A percentile compares a stretch with the other conserved stretches of the same genome.
These are phyloP conservation scores for Petrophora chlorosata DNA, from an alignment of 2,888 invertebrate genomes.

Conservation along the genomic window DNA sequence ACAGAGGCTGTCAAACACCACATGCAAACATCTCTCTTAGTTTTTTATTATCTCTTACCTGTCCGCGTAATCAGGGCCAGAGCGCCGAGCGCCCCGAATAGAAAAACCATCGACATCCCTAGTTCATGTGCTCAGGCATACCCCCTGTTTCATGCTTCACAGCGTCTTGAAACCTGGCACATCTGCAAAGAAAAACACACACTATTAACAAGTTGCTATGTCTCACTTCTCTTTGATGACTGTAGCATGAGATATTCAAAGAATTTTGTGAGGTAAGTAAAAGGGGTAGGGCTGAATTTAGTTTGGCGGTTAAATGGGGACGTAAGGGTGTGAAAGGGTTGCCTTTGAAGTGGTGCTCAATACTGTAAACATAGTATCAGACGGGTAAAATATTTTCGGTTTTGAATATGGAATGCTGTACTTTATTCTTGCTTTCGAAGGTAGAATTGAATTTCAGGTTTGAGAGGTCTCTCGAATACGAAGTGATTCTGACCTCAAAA, in stretches of 20 bases:
- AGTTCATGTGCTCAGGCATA: constrained; percentile 67
- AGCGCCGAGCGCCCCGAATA: constrained; percentile 67
- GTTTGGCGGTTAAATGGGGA: constrained; percentile 13
- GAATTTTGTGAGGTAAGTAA: not conserved
- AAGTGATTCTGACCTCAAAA: no score
- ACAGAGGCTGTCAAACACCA: not conserved
- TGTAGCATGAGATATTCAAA: not conserved
- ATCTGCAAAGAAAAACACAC: constrained; percentile 59
- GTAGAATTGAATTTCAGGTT: not conserved
- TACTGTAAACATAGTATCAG: constrained; percentile 24
- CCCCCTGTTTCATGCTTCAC: constrained; percentile 59
- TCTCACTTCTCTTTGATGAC: constrained; percentile 6
- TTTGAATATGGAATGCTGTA: constrained; percentile 14
- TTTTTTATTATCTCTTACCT: constrained; percentile 50
- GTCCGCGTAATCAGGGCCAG: constrained; percentile 69
- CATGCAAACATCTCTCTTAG: not conserved
- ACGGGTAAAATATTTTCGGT: constrained; percentile 18
- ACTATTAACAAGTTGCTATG: constrained; percentile 31
- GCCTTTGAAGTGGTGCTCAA: constrained; percentile 35
- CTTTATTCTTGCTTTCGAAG: not conserved
- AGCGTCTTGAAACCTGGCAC: constrained; percentile 46
- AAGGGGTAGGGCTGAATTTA: constrained; percentile 11
- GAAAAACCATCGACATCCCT: constrained; percentile 67
- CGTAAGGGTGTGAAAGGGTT: constrained; percentile 28
- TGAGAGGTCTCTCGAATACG: no score